Percentiles rank a stretch among this genome's conserved stretches.
Evolutionary conservation across 1,140 invertebrate species (phyloP).

Genomic region (Diachasma alloeum): DNA sequence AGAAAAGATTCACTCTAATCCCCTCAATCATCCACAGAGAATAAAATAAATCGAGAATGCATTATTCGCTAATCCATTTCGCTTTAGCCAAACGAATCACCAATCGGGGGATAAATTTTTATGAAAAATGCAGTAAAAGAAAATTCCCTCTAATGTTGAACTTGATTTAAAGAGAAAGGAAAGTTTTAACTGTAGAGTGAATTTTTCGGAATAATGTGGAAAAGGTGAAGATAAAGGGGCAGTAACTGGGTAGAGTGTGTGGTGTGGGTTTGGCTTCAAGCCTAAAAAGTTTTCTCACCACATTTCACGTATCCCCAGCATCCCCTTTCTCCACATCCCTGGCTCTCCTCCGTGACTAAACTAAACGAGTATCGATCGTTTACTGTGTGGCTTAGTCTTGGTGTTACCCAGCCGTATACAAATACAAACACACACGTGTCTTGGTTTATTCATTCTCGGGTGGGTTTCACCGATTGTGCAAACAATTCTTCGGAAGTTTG

Average conservation of each 20-base stretch:
- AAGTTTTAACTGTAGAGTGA: slow-evolving; percentile 3
- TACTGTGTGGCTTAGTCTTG: neutral
- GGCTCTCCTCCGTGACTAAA: slow-evolving; percentile 9
- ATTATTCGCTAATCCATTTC: neutral
- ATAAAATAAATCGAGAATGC: neutral
- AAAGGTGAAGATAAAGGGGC: slow-evolving; percentile 21
- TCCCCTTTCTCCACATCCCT: neutral
- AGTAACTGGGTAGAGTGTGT: neutral
- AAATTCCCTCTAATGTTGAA: neutral
- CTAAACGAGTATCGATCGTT: slow-evolving; percentile 10
- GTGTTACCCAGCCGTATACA: neutral
- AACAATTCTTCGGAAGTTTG: neutral
- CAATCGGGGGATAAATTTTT: neutral
- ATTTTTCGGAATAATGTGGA: slow-evolving; percentile 18
- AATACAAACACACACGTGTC: neutral
- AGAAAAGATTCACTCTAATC: neutral
- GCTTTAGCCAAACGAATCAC: neutral
- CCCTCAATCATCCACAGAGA: neutral
- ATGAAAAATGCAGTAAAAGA: neutral
- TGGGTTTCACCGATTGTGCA: neutral
- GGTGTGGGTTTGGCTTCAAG: slow-evolving; percentile 11
- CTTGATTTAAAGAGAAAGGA: neutral
- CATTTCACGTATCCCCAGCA: neutral
- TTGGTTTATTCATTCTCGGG: neutral
- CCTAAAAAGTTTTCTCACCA: slow-evolving; percentile 23